Percentiles rank a stretch among this genome's conserved stretches.
Evolutionary conservation across 2,888 invertebrate genomes (phyloP).

Genomic region (Hymenopus coronatus): DNA sequence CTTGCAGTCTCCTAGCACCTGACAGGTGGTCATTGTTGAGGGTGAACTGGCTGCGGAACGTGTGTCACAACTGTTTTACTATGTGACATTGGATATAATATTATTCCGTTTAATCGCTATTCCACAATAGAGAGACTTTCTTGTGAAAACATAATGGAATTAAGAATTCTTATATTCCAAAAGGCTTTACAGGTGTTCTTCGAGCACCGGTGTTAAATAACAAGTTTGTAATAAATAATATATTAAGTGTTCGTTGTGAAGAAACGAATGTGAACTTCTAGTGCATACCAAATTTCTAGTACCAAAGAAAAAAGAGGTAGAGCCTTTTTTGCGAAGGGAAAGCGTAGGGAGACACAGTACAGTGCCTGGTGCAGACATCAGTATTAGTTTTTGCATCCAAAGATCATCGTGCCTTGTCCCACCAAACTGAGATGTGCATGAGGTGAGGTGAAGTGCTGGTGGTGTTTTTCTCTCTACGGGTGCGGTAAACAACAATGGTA

Average conservation of each 20-base stretch:
- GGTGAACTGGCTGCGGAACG: background rate
- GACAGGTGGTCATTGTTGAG: background rate
- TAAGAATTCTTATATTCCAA: conserved; percentile 2
- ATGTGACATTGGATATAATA: background rate
- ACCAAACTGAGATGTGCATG: background rate
- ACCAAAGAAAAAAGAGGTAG: background rate
- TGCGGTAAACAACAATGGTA: conserved; percentile 52
- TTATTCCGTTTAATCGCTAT: background rate
- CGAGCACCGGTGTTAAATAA: background rate
- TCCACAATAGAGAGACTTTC: background rate
- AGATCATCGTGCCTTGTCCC: background rate
- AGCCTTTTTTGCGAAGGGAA: background rate
- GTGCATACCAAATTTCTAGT: background rate
- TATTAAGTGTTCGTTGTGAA: background rate
- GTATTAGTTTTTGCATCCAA: background rate
- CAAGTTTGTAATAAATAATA: background rate
- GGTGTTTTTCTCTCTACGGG: background rate
- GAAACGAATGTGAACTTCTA: background rate
- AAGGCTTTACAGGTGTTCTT: background rate
- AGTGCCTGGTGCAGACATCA: background rate
- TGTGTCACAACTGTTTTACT: background rate
- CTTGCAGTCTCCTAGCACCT: background rate
- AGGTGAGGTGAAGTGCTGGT: background rate
- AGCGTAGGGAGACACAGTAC: background rate
- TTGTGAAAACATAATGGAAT: background rate